phyloP scores from a whole-genome alignment of 2,888 invertebrate genomes.

The Sminthurides aquaticus region DNA sequence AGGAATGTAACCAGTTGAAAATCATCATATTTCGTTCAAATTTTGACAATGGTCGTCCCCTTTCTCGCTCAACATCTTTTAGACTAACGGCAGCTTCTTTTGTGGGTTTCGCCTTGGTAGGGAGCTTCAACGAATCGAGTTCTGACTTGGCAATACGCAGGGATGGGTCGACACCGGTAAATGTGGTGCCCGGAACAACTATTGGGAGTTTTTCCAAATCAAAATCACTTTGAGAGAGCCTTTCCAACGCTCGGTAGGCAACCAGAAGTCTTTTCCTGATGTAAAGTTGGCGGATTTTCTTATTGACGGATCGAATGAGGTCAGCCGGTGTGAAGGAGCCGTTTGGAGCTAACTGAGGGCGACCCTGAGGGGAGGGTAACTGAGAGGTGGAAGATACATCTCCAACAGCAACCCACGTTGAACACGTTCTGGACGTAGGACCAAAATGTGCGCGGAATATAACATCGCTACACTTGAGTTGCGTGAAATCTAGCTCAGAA shows the following conservation, averaged over 20 bases:
- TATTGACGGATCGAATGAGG: conserved; percentile 67
- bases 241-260: conserved; percentile 70
- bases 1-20: conserved; percentile 84
- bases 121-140: conserved; percentile 21
- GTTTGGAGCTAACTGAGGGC: conserved; percentile 46
- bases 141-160: conserved; percentile 22
- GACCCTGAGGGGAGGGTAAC: conserved; percentile 71
- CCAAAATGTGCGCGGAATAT: conserved; percentile 54
- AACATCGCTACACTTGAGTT: conserved; percentile 48
- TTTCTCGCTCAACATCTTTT: conserved; percentile 69
- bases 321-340: conserved; percentile 59
- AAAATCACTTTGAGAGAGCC: conserved; percentile 77
- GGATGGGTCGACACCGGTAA: conserved; percentile 20
- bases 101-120: conserved; percentile 45
- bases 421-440: conserved; percentile 64
- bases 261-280: conserved; percentile 68
- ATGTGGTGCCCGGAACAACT: conserved; percentile 43
- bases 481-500: conserved; percentile 56
- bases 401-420: conserved; percentile 80
- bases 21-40: conserved; percentile 93
- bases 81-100: conserved; percentile 60
- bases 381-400: conserved; percentile 68
- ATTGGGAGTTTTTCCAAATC: conserved; percentile 56
- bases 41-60: conserved; percentile 76
- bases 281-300: conserved; percentile 75